Conservation (phyloP, 2,113 vertebrate genomes). For the Lasiurus cinereus region DNA sequence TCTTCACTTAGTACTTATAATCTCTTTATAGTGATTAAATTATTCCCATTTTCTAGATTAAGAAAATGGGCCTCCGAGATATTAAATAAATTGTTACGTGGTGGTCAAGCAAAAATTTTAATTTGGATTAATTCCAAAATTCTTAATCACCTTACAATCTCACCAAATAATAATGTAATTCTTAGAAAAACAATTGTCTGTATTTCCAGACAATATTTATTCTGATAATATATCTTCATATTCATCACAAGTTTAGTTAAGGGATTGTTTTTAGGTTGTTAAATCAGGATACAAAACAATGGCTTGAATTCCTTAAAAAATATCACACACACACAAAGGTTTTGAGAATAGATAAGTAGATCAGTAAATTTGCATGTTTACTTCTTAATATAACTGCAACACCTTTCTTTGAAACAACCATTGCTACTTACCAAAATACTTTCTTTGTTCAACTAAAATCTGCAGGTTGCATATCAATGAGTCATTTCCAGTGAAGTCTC, state of each 20-base stretch:
- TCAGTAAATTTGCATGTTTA: constrained; percentile 16
- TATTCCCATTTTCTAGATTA: constrained; percentile 30
- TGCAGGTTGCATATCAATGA: neutral
- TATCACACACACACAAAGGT: neutral
- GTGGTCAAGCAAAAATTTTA: constrained; percentile 20
- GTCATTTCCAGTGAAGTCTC: constrained; percentile 57
- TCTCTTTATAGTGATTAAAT: neutral
- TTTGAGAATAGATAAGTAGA: constrained; percentile 14
- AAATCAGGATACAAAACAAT: constrained; percentile 35
- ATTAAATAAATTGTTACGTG: neutral
- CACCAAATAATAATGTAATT: neutral
- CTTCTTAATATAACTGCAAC: neutral
- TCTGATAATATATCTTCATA: neutral
- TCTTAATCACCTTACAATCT: neutral
- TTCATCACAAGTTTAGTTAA: constrained; percentile 6
- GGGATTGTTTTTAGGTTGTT: constrained; percentile 20
- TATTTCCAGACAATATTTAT: neutral
- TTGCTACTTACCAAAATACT: constrained; percentile 7
- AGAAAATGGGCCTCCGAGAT: neutral
- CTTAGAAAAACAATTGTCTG: neutral
- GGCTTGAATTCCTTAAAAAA: constrained; percentile 36
- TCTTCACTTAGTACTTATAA: neutral
- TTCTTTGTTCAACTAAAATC: constrained; percentile 9
- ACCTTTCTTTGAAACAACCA: constrained; percentile 45
- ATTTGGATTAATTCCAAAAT: constrained; percentile 23